Conservation (phyloP, 2,797 vertebrate genomes). For the Margarornis squamiger region DNA sequence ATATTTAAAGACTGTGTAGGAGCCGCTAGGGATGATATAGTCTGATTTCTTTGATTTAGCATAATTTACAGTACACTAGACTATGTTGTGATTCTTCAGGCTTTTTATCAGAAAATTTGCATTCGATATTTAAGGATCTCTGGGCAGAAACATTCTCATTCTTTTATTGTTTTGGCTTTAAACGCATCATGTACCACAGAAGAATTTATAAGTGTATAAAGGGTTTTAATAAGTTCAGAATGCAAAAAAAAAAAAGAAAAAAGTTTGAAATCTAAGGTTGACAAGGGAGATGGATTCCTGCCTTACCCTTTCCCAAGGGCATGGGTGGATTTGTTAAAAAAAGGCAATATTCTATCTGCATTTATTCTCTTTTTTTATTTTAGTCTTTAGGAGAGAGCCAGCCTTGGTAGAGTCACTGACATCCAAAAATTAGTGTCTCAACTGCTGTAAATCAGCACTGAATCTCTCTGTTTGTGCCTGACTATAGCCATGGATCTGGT, state of each 20-base stretch:
- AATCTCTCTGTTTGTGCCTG: neutral
- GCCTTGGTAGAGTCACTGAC: neutral
- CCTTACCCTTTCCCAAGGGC: neutral
- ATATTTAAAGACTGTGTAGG: slow-evolving; percentile 52
- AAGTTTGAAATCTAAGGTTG: neutral
- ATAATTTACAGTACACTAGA: slow-evolving; percentile 44
- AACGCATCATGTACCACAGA: neutral
- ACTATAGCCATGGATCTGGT: neutral
- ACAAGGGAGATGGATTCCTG: neutral
- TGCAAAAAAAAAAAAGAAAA: neutral
- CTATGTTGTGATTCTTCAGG: slow-evolving; percentile 26
- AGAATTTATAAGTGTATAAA: slow-evolving; percentile 28
- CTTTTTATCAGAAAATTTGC: slow-evolving; percentile 59
- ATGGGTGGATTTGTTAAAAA: neutral
- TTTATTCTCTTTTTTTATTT: neutral
- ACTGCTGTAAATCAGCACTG: neutral
- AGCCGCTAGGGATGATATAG: slow-evolving; percentile 36
- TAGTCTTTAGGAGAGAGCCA: neutral
- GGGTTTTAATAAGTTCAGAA: slow-evolving; percentile 14
- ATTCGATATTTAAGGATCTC: slow-evolving; percentile 51
- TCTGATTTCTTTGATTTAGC: slow-evolving; percentile 60
- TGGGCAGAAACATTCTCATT: neutral
- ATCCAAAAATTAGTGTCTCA: neutral
- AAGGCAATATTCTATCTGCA: neutral
- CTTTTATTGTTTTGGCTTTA: slow-evolving; percentile 51